Percentiles rank a stretch among this genome's conserved stretches.
Conservation (phyloP, 2,888 invertebrate species). For the Dicycla oo region DNA sequence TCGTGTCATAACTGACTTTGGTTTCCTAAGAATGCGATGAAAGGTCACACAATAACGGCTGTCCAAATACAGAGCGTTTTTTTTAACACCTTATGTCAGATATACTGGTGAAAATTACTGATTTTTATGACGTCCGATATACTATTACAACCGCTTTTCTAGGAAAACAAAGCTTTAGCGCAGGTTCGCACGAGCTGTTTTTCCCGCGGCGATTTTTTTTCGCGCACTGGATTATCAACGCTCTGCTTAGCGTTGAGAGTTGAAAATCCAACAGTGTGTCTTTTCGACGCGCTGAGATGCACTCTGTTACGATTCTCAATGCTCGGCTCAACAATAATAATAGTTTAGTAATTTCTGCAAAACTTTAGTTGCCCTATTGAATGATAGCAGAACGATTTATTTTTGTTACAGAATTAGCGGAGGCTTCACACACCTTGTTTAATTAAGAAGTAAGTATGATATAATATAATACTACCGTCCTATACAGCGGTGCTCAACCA, state of each 20-base stretch:
- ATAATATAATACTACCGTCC: constrained; percentile 29
- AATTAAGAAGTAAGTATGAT: constrained; percentile 12
- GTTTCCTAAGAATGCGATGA: background rate
- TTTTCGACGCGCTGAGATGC: no score
- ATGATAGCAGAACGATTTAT: background rate
- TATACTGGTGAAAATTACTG: background rate
- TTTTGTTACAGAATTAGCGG: constrained; percentile 9
- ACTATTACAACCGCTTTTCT: background rate
- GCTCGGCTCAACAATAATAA: background rate
- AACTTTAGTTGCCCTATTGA: background rate
- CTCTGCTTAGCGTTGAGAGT: no score
- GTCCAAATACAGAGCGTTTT: background rate
- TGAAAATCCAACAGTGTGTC: no score
- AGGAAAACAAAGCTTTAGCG: background rate
- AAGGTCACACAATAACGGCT: background rate
- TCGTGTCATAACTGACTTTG: background rate
- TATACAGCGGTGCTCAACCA: constrained; percentile 39
- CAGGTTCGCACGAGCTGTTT: no score
- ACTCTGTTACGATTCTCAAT: no score
- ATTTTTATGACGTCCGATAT: no score
- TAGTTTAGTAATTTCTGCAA: background rate
- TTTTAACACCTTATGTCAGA: background rate
- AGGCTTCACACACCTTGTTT: constrained; percentile 33
- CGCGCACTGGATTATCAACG: no score
- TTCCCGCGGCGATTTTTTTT: no score